Base-by-base conservation (phyloP, 2,113 vertebrate genomes). In the Menidia beryllina region DNA sequence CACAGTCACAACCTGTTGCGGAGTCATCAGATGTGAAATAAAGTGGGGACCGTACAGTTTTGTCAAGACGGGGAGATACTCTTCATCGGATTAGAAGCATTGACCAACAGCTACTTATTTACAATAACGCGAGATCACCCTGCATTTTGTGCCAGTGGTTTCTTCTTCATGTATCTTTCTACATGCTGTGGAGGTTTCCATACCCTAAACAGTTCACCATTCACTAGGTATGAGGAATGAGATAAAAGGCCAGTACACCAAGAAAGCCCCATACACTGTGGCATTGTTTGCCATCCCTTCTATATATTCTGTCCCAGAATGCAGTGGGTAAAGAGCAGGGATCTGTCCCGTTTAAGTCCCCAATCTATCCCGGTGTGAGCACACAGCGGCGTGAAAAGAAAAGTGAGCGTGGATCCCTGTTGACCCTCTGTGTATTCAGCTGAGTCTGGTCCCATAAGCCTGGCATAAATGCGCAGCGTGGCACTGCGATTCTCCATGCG, bases 401-500 rank as follows among this genome's bases (percentile, higher is more conserved):
- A 81, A 84, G 76, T 73, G 82, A 82, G 85, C 21, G 76, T 38
- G 76, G 83, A 84, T 88, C 82, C 81, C 80, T 49, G 82, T 81
- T 81, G 81, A 81, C 79, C 66, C 60, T 66, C 79, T 55, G 59
- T 65, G 85, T 66, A 79, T 86, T 87, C 78, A 88, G 52, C 77
- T 36, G 63, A 87, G 72, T 79, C 58, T 70, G 69, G 73, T 84
- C 79, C 72, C 65, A 73, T 87, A 84, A 88, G 69, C 73, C 48
- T 12, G 12, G 70, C 77, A 86, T 88, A 84, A 87, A 88, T 83
- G 78, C 86, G 76, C 91, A 89, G 89, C 88, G 2, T 86, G 89
- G 78, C 73, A 78, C 80, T 85, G 66, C 54, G 5, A 84, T 86
- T 58, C 60, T 75, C 72, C 58, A 65, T 13, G 61, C 72, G 15